These are phyloP conservation scores for Nothocercus julius DNA, from an alignment of 2,113 vertebrate genomes.

Conservation along the genomic window DNA sequence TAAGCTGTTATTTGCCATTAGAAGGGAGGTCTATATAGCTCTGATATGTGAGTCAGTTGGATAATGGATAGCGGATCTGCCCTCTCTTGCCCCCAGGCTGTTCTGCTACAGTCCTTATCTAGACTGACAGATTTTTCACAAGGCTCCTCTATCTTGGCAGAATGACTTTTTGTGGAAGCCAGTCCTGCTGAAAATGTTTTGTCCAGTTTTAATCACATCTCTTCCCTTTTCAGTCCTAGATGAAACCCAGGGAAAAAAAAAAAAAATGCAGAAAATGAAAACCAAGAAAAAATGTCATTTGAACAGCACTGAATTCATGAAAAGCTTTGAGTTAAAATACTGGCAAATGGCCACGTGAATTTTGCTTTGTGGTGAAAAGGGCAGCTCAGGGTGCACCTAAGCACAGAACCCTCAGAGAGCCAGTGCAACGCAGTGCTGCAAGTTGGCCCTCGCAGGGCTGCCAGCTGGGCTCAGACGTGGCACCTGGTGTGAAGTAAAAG, in stretches of 20 bases:
- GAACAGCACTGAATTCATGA: background rate
- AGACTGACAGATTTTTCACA: conserved; percentile 38
- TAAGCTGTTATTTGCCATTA: background rate
- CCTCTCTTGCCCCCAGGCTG: background rate
- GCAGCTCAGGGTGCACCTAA: background rate
- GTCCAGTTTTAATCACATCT: conserved; percentile 9
- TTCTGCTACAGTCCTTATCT: conserved; percentile 16
- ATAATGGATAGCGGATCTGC: background rate
- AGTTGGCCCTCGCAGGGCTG: background rate
- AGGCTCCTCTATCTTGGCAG: background rate
- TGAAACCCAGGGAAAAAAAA: background rate
- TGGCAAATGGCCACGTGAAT: background rate
- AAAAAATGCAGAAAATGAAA: conserved; percentile 22
- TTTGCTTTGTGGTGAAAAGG: background rate
- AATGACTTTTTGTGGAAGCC: conserved; percentile 15
- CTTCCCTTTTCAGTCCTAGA: conserved; percentile 16
- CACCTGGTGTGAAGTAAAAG: background rate
- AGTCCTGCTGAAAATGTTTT: background rate
- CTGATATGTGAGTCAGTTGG: fast-evolving
- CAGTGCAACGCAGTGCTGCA: background rate
- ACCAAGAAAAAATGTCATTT: background rate
- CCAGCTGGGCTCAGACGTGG: background rate
- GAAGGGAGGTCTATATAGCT: background rate
- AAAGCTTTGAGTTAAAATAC: background rate
- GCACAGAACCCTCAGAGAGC: background rate